Conservation (phyloP, 2,797 vertebrate genomes). For the Falco peregrinus region DNA sequence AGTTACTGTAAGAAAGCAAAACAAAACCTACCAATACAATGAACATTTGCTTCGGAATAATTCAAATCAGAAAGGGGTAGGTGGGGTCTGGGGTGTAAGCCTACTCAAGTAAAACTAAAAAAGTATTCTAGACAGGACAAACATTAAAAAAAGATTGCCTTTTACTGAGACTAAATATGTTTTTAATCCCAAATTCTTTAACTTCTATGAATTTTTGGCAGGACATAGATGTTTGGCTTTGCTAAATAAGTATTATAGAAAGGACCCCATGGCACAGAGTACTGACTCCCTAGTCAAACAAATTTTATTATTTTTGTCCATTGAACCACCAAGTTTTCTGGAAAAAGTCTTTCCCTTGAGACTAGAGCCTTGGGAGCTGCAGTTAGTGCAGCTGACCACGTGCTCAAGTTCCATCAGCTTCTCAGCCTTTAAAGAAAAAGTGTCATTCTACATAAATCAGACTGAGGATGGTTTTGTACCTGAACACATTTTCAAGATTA, state of each 20-base stretch:
- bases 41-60: background rate
- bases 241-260: background rate
- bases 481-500: background rate
- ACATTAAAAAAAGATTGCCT: background rate
- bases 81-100: background rate
- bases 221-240: background rate
- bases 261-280: background rate
- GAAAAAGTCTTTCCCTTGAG: background rate
- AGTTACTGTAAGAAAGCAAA: background rate
- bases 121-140: background rate
- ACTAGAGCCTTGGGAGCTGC: background rate
- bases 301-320: background rate
- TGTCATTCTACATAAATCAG: background rate
- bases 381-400: background rate
- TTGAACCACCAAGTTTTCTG: background rate
- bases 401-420: background rate
- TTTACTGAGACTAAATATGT: background rate
- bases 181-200: conserved; percentile 3
- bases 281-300: background rate
- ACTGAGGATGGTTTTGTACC: background rate
- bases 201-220: background rate
- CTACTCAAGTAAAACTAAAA: background rate
- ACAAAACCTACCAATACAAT: background rate
- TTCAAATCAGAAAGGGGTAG: background rate
- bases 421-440: background rate